A percentile compares a stretch with the other conserved stretches of the same genome.
Conservation (phyloP, 2,113 vertebrate species). For the Ceyx melanurus region DNA sequence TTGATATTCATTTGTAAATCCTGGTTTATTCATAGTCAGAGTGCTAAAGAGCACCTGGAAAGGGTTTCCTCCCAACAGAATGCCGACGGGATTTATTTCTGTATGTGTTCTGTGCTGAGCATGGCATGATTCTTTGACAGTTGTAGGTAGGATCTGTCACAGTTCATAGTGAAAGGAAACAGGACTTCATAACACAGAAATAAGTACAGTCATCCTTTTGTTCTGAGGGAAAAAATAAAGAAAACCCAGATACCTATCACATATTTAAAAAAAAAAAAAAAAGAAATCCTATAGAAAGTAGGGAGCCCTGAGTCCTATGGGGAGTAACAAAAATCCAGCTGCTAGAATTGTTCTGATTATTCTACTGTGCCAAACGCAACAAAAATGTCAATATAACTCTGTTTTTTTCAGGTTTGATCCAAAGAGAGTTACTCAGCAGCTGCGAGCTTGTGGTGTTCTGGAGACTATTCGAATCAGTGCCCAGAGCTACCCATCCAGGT, state of each 20-base stretch:
- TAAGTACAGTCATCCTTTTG: not conserved
- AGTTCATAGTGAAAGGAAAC: not conserved
- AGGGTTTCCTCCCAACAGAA: not conserved
- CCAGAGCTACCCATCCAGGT: slow-evolving; percentile 96
- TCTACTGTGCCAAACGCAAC: not conserved
- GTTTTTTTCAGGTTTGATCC: slow-evolving; percentile 84
- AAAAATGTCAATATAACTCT: not conserved
- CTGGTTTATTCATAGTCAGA: not conserved
- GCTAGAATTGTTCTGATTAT: not conserved
- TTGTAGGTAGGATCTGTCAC: not conserved
- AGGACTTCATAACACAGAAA: not conserved
- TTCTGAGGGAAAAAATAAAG: not conserved
- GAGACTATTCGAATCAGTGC: slow-evolving; percentile 96
- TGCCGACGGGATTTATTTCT: not conserved
- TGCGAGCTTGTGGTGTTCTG: slow-evolving; percentile 93
- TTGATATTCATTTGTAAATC: not conserved
- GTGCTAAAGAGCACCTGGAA: not conserved
- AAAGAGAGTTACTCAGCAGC: slow-evolving; percentile 90
- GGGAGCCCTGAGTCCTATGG: not conserved
- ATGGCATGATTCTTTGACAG: not conserved
- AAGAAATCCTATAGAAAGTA: not conserved
- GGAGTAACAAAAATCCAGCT: not conserved
- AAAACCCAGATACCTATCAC: not conserved
- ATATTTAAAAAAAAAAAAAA: not conserved
- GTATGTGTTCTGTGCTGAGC: not conserved